Evolutionary conservation across 2,113 vertebrate species (phyloP).

Genomic region (Struthio camelus): DNA sequence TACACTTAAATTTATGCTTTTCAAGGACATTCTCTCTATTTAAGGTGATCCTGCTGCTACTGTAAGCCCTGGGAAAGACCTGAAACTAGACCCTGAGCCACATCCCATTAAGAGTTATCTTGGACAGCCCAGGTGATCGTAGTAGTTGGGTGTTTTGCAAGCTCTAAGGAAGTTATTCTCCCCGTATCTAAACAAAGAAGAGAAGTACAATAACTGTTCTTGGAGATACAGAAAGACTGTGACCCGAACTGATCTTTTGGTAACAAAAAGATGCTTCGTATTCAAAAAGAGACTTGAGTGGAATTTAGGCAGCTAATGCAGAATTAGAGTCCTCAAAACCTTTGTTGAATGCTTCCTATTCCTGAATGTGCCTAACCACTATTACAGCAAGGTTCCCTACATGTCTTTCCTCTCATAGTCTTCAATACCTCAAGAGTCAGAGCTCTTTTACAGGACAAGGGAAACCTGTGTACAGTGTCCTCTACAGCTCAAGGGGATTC

Average conservation of each 20-base stretch:
- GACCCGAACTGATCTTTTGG: not conserved
- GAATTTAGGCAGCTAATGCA: not conserved
- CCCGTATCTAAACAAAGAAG: not conserved
- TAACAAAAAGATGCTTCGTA: not conserved
- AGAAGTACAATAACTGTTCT: not conserved
- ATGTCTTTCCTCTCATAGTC: not conserved
- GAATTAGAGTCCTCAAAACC: not conserved
- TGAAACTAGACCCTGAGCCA: not conserved
- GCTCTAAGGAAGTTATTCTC: not conserved
- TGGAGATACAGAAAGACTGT: not conserved
- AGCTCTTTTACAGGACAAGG: not conserved
- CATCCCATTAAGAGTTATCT: not conserved
- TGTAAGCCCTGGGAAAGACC: not conserved
- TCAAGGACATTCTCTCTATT: not conserved
- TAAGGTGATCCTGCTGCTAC: not conserved
- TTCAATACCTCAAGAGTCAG: not conserved
- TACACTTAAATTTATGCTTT: not conserved
- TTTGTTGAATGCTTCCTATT: not conserved
- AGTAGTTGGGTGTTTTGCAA: not conserved
- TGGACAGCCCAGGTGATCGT: not conserved
- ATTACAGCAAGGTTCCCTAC: not conserved
- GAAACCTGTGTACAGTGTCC: not conserved
- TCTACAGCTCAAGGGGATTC: not conserved
- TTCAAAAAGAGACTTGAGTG: not conserved
- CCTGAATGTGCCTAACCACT: not conserved